A percentile compares a stretch with the other conserved stretches of the same genome.
Evolutionary conservation across 2,113 vertebrate species (phyloP).

Genomic region (Dromaius novaehollandiae): DNA sequence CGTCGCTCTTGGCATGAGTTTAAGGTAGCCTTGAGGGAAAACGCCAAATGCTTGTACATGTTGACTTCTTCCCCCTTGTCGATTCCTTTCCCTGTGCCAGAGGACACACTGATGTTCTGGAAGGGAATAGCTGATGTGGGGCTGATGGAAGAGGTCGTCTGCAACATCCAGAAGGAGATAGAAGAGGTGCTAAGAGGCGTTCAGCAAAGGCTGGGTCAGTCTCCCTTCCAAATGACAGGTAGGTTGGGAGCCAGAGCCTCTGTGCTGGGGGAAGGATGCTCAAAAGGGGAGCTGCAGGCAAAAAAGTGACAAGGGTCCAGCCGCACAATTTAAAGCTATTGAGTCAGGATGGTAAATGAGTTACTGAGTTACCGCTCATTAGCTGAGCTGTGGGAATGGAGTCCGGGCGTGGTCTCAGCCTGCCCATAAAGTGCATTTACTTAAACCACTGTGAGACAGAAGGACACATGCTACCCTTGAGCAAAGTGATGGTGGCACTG

Average conservation of each 20-base stretch:
- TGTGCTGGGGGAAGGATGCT: background rate
- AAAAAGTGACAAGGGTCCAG: background rate
- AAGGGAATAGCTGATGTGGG: slow-evolving; percentile 90
- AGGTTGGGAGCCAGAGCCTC: slow-evolving; percentile 30
- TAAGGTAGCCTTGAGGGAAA: background rate
- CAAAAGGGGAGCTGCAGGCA: background rate
- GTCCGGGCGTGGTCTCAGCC: background rate
- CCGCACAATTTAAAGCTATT: background rate
- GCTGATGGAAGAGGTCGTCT: slow-evolving; percentile 91
- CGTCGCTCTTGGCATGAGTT: background rate
- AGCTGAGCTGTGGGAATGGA: background rate
- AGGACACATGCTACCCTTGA: background rate
- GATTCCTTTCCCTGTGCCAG: slow-evolving; percentile 68
- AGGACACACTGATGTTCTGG: slow-evolving; percentile 90
- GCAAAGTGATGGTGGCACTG: background rate
- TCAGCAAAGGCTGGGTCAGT: slow-evolving; percentile 83
- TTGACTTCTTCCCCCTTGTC: background rate
- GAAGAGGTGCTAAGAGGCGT: slow-evolving; percentile 86
- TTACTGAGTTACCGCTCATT: accelerated
- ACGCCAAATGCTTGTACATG: background rate
- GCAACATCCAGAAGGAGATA: slow-evolving; percentile 91
- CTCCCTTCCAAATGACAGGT: slow-evolving; percentile 89
- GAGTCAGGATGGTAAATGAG: background rate
- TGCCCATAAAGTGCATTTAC: background rate
- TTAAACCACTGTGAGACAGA: background rate